Evolutionary conservation across 2,797 vertebrate genomes (phyloP).

Genomic region (Notolepis coatsorum): DNA sequence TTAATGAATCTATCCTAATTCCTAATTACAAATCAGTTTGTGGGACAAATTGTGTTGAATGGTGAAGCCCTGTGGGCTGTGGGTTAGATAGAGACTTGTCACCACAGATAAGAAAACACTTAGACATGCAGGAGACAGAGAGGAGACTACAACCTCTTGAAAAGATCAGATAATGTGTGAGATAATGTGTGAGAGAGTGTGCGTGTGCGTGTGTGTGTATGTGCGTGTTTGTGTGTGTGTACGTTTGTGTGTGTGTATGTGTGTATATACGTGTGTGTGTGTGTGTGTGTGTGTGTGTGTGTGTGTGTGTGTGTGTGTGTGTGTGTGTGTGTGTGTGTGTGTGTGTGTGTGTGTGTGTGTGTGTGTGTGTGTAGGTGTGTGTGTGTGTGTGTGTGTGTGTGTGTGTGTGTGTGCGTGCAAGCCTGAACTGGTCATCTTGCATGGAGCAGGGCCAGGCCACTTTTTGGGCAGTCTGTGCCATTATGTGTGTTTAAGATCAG

Average conservation of each 20-base stretch:
- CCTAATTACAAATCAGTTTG: too few species aligned
- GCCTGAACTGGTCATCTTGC: too few species aligned
- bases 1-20: too few species aligned
- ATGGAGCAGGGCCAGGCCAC: too few species aligned
- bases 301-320: constrained; percentile 39
- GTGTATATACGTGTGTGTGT: background rate
- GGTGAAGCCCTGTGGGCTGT: constrained; percentile 21
- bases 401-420: background rate
- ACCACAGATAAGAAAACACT: constrained; percentile 68
- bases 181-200: constrained; percentile 8
- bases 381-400: background rate
- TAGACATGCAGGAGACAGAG: constrained; percentile 75
- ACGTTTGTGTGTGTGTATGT: background rate
- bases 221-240: constrained; percentile 17
- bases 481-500: too few species aligned
- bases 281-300: constrained; percentile 34
- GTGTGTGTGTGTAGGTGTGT: background rate
- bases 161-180: constrained; percentile 71
- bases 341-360: constrained; percentile 7
- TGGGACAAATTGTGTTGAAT: too few species aligned
- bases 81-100: constrained; percentile 30
- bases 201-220: constrained; percentile 38
- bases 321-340: background rate
- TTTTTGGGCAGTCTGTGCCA: too few species aligned
- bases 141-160: constrained; percentile 81